Evolutionary conservation across 2,797 vertebrate genomes (phyloP), one percentile per base, ranked within the genome.

Genomic region (Clarias pachynema): DNA sequence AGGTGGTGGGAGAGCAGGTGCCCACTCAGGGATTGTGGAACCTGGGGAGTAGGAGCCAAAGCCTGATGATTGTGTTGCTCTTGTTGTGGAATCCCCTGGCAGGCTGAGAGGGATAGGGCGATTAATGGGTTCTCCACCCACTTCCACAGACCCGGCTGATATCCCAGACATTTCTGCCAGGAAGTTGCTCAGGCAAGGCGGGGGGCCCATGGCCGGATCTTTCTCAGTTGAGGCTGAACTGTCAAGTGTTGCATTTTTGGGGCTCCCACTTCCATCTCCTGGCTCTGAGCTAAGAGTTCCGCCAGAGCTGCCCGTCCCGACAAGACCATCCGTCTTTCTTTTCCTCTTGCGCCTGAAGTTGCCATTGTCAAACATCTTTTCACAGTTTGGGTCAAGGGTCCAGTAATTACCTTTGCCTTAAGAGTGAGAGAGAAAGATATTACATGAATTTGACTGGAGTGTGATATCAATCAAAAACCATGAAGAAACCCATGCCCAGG

Each of bases 351-450:
- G 96, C 75, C 98, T 97, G 91, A 99, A 99, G 93, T 99, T 99
- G 88, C 98, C 98, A 0, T 99, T 99, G 95, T 99, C 98, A 56
- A 99, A 99, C 98, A 99, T 99, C 93, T 99, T 99, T 87, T 99
- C 98, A 87, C 98, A 99, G 94, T 99, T 99, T 0, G 98, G 98
- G 90, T 99, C 98, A 78, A 99, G 95, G 14, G 98, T 99, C 98
- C 98, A 99, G 93, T 99, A 99, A 94, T 99, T 99, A 56, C 98
- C 98, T 90, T 99, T 99, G 80, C 98, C 98, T 99, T 88, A 40
- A 85, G 81, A 69, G 68, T 90, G 49, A 66, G 82, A 90, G 18
- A 84, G 18, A 87, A 49, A 24, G 0, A 74, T 34, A 69, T 16
- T 2, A 65, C 16, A 69, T 83, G 1, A 77, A 83, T 82, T 75